Evolutionary conservation across 1,140 invertebrate genomes (phyloP).

Genomic region (Ctenoplectra terminalis): DNA sequence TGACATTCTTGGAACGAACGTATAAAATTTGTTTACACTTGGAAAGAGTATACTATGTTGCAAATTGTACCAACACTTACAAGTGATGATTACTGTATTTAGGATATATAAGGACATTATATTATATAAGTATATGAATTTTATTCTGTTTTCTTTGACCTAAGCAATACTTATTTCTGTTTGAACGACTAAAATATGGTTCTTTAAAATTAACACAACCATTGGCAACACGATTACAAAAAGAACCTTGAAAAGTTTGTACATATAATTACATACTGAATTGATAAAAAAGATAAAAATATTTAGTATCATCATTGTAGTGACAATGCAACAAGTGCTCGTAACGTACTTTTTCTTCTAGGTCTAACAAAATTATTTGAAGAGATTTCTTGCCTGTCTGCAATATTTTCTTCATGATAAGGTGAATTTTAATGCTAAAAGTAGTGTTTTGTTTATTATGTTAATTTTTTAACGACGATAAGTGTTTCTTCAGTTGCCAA

Average conservation of each 20-base stretch:
- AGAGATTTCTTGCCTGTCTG: conserved; percentile 65
- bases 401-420: conserved; percentile 59
- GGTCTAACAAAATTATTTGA: conserved; percentile 78
- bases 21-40: conserved; percentile 51
- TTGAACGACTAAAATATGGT: background rate
- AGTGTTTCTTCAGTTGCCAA: conserved; percentile 39
- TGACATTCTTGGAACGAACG: conserved; percentile 40
- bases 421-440: conserved; percentile 50
- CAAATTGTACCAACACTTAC: conserved; percentile 44
- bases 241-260: conserved; percentile 14
- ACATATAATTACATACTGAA: background rate
- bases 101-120: conserved; percentile 52
- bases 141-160: conserved; percentile 48
- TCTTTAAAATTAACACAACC: conserved; percentile 9
- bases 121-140: conserved; percentile 53
- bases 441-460: conserved; percentile 20
- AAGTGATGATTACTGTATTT: conserved; percentile 53
- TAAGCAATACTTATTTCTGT: conserved; percentile 17
- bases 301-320: conserved; percentile 20
- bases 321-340: conserved; percentile 39
- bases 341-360: conserved; percentile 70
- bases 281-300: conserved; percentile 18
- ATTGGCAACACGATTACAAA: conserved; percentile 31
- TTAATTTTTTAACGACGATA: conserved; percentile 14
- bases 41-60: conserved; percentile 39